These are phyloP conservation scores for Campylomormyrus tamandua DNA, from an alignment of 2,113 vertebrate species.

Conservation along the genomic window DNA sequence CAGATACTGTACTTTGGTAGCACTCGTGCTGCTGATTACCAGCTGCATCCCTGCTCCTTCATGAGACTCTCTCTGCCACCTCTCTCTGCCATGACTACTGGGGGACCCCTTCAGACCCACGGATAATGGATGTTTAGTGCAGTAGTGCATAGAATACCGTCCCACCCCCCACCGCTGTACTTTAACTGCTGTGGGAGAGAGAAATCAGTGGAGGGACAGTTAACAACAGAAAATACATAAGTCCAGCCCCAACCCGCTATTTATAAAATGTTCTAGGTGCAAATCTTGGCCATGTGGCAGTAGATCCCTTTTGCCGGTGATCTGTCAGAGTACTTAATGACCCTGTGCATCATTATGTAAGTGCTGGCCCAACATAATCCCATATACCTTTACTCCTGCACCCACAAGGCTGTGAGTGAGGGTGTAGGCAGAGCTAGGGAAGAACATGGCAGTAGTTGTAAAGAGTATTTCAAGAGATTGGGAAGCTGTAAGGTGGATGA, in stretches of 20 bases:
- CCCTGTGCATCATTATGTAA: constrained; percentile 29
- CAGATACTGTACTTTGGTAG: not conserved
- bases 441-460: not conserved
- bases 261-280: constrained; percentile 27
- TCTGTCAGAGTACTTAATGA: constrained; percentile 46
- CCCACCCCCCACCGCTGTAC: not conserved
- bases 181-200: not conserved
- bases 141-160: not conserved
- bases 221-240: constrained; percentile 20
- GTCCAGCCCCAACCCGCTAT: constrained; percentile 25
- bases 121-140: not conserved
- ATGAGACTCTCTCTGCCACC: not conserved
- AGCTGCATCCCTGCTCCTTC: not conserved
- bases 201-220: not conserved
- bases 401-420: not conserved
- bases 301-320: constrained; percentile 15
- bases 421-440: not conserved
- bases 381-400: constrained; percentile 33
- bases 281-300: constrained; percentile 25
- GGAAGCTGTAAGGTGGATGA: not conserved
- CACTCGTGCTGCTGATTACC: not conserved
- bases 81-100: not conserved
- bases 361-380: constrained; percentile 16
- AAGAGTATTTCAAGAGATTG: not conserved
- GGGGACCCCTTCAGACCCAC: not conserved